Evolutionary conservation across 2,797 vertebrate genomes (phyloP).

Genomic region (Epinephelus malabaricus): DNA sequence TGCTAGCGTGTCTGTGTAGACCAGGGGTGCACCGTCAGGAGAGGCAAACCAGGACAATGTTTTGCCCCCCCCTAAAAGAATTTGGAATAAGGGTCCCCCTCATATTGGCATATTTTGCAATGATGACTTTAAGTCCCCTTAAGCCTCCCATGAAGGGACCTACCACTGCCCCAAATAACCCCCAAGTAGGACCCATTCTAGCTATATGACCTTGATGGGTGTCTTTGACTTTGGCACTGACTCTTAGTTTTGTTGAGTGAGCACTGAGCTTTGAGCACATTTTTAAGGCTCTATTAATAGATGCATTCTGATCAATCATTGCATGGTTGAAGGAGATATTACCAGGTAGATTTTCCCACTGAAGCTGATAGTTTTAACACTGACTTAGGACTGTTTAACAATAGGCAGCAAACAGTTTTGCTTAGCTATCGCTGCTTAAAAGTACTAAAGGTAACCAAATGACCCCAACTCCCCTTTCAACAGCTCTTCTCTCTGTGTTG

Average conservation of each 20-base stretch:
- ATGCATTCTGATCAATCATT: not conserved
- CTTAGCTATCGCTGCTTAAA: constrained; percentile 36
- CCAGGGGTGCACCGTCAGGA: too few species aligned
- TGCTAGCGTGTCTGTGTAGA: too few species aligned
- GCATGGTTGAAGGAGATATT: constrained; percentile 1
- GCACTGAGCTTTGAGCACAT: not conserved
- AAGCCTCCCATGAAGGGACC: too few species aligned
- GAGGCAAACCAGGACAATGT: too few species aligned
- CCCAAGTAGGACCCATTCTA: too few species aligned
- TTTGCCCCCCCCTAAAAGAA: too few species aligned
- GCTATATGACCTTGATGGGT: too few species aligned
- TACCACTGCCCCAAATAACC: too few species aligned
- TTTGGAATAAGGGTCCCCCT: too few species aligned
- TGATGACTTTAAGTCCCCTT: too few species aligned
- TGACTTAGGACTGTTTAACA: constrained; percentile 17
- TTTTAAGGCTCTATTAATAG: constrained; percentile 2
- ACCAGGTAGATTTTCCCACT: constrained; percentile 8
- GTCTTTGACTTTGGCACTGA: too few species aligned
- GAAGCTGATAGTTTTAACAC: constrained; percentile 16
- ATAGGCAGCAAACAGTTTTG: constrained; percentile 25
- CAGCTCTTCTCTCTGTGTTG: constrained; percentile 36
- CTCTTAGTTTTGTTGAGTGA: not conserved
- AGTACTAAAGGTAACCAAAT: constrained; percentile 55
- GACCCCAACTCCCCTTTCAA: constrained; percentile 54
- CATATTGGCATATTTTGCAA: too few species aligned